phyloP scores from a whole-genome alignment of 2,797 vertebrate species.

The Malacoraja senta region DNA sequence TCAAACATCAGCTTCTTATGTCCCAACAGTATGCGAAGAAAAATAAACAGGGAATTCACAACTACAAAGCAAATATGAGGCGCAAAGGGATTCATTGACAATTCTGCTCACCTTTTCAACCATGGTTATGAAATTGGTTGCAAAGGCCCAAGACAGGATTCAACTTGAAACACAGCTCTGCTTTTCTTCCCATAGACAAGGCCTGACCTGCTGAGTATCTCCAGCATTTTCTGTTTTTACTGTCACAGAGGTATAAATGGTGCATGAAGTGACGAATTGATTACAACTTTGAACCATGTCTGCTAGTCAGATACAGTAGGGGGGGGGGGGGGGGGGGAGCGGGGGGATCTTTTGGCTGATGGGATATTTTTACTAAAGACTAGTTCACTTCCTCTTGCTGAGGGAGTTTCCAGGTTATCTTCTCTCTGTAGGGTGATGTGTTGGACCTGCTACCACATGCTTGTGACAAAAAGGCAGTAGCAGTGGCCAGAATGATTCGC shows the following conservation, averaged over 20 bases:
- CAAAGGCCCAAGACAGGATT: neutral
- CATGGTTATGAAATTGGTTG: neutral
- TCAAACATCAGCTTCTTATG: neutral
- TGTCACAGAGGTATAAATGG: neutral
- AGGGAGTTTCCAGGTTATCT: neutral
- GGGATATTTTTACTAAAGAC: neutral
- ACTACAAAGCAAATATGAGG: too few relatives aligned
- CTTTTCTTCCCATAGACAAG: too few relatives aligned
- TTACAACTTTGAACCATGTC: neutral
- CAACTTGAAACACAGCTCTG: too few relatives aligned
- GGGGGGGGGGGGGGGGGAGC: fast-evolving
- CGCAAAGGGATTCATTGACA: too few relatives aligned
- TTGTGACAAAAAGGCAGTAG: neutral
- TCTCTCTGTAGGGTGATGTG: neutral
- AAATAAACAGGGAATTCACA: too few relatives aligned
- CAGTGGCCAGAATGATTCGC: neutral
- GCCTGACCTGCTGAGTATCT: too few relatives aligned
- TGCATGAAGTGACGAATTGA: neutral
- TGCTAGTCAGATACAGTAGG: neutral
- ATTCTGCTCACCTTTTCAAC: neutral
- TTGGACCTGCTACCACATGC: neutral
- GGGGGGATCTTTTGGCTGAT: neutral
- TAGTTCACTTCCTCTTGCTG: neutral
- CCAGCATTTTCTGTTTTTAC: too few relatives aligned
- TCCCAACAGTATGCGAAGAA: neutral